Percentiles rank a stretch among this genome's conserved stretches.
Conservation (phyloP, 1,140 invertebrate genomes). For the Drosophila baimaii region DNA sequence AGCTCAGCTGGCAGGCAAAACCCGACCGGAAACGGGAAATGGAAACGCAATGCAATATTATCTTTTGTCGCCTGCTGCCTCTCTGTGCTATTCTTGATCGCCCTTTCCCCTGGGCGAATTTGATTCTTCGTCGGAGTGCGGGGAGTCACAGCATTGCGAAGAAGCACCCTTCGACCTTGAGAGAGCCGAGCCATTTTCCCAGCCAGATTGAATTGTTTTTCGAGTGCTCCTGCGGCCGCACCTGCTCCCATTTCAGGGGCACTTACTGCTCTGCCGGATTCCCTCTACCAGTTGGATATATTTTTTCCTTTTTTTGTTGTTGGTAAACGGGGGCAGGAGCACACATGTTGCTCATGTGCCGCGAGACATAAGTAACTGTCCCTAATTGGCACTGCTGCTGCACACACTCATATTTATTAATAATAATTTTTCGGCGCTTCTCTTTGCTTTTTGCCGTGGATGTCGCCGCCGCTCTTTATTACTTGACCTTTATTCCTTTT, state of each 20-base stretch:
- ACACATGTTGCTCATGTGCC: slow-evolving; percentile 73
- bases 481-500: slow-evolving; percentile 43
- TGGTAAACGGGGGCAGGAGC: slow-evolving; percentile 1
- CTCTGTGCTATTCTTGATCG: slow-evolving; percentile 40
- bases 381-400: slow-evolving; percentile 63
- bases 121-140: slow-evolving; percentile 25
- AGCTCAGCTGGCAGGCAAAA: slow-evolving; percentile 30
- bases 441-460: slow-evolving; percentile 25
- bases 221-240: slow-evolving; percentile 35
- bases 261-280: not conserved
- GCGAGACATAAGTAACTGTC: slow-evolving; percentile 42
- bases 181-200: slow-evolving; percentile 27
- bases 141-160: not conserved
- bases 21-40: slow-evolving; percentile 71
- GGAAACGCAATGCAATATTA: slow-evolving; percentile 67
- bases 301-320: not conserved
- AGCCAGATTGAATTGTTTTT: slow-evolving; percentile 23
- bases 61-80: slow-evolving; percentile 50
- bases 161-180: slow-evolving; percentile 46
- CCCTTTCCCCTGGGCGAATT: slow-evolving; percentile 29
- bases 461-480: slow-evolving; percentile 62
- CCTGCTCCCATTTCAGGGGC: slow-evolving; percentile 34
- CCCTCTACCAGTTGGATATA: not conserved
- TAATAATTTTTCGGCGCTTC: slow-evolving; percentile 60
- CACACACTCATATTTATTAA: slow-evolving; percentile 57